These are phyloP conservation scores for Brachypteracias leptosomus DNA, from an alignment of 2,113 vertebrate species.

Conservation along the genomic window DNA sequence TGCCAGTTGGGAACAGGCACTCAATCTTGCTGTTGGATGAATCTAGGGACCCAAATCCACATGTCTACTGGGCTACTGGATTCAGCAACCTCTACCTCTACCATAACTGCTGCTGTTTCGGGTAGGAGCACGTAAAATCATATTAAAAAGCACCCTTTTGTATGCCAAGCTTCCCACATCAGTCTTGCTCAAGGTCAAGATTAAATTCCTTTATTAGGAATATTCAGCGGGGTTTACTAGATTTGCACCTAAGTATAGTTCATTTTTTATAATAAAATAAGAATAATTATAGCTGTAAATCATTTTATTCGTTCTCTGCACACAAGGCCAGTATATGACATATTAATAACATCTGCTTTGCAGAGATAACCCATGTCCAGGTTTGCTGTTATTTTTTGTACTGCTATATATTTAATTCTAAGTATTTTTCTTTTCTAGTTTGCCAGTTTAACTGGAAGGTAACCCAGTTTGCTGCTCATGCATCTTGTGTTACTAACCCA, in stretches of 20 bases:
- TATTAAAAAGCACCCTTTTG: background rate
- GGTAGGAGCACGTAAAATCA: background rate
- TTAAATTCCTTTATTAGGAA: background rate
- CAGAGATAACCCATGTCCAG: slow-evolving; percentile 16
- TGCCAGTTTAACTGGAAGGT: background rate
- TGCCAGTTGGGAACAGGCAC: fast-evolving
- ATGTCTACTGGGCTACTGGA: background rate
- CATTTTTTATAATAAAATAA: background rate
- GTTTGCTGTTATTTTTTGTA: background rate
- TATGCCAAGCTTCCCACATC: background rate
- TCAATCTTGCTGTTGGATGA: background rate
- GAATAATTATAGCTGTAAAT: slow-evolving; percentile 32
- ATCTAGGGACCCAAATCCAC: background rate
- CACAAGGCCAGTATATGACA: background rate
- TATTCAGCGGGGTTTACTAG: background rate
- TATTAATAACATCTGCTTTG: slow-evolving; percentile 30
- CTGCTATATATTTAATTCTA: background rate
- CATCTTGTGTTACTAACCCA: background rate
- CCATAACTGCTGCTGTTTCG: background rate
- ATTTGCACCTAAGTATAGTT: background rate
- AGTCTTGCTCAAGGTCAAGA: background rate
- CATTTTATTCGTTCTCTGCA: background rate
- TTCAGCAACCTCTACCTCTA: background rate
- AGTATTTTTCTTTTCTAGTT: background rate
- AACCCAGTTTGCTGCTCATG: background rate